Conservation (phyloP, 2,113 vertebrate genomes). For the Mastomys coucha region DNA sequence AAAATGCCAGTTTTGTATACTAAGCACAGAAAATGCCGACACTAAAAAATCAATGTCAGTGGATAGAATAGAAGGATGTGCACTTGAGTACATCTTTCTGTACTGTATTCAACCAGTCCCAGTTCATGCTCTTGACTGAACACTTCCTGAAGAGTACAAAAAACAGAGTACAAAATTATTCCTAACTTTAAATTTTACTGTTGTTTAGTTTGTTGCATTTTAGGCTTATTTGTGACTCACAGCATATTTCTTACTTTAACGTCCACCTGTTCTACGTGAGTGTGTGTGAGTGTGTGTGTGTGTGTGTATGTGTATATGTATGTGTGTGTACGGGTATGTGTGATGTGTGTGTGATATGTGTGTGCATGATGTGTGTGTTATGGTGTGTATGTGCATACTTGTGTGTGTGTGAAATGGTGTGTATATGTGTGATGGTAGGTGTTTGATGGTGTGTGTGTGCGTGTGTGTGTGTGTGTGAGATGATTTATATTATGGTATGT, state of each 20-base stretch:
- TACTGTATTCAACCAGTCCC: background rate
- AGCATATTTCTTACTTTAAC: background rate
- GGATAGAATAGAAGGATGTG: background rate
- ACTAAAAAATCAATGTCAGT: background rate
- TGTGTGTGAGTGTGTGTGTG: background rate
- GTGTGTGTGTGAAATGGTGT: background rate
- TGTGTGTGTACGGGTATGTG: background rate
- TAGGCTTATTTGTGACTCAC: background rate
- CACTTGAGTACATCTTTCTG: background rate
- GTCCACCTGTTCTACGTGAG: accelerated
- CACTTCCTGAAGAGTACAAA: background rate
- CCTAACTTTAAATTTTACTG: background rate
- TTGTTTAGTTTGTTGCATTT: background rate
- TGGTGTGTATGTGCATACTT: too few species aligned
- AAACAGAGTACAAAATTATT: background rate
- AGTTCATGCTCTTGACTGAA: background rate
- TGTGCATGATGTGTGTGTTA: background rate
- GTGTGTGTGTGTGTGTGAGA: background rate
- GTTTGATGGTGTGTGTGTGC: background rate
- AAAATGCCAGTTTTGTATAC: background rate
- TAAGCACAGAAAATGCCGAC: background rate
- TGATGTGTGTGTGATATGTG: background rate
- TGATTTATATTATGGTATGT: background rate
- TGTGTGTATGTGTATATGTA: background rate
- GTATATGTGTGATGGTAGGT: background rate